Conservation (phyloP, 2,888 invertebrate species). For the Steinernema hermaphroditum region DNA sequence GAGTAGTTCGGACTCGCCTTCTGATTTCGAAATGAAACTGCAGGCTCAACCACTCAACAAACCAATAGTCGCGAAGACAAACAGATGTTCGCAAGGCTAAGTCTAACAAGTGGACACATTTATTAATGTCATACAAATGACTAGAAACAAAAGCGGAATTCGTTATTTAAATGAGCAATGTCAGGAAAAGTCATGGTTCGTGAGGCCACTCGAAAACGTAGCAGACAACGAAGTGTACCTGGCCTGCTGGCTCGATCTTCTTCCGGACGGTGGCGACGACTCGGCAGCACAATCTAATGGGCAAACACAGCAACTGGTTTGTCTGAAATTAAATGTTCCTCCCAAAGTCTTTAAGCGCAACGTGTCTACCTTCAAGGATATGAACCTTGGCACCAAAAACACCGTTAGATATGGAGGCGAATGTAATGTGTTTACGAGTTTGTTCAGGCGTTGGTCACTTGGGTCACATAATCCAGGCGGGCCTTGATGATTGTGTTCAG, state of each 20-base stretch:
- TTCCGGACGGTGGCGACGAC: slow-evolving; percentile 9
- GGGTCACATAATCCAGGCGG: slow-evolving; percentile 7
- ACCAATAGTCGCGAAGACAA: slow-evolving; percentile 3
- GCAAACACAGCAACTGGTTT: slow-evolving; percentile 23
- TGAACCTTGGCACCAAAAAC: neutral
- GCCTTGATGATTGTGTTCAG: neutral
- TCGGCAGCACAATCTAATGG: slow-evolving; percentile 9
- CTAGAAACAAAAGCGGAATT: too few relatives aligned
- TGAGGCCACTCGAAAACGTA: slow-evolving; percentile 1
- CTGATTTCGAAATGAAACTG: slow-evolving; percentile 3
- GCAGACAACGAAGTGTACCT: neutral
- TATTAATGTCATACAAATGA: too few relatives aligned
- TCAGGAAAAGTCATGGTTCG: neutral
- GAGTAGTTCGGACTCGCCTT: neutral
- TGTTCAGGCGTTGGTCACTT: neutral
- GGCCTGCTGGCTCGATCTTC: neutral
- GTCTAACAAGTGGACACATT: too few relatives aligned
- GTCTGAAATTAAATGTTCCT: slow-evolving; percentile 16
- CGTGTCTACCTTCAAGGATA: neutral
- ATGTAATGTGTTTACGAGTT: neutral
- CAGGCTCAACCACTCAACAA: neutral
- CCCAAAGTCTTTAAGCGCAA: neutral
- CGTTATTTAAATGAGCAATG: neutral
- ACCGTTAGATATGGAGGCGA: too few relatives aligned
- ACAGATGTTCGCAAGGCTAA: neutral